Evolutionary conservation across 2,113 vertebrate species (phyloP).

Genomic region (Tursiops truncatus): DNA sequence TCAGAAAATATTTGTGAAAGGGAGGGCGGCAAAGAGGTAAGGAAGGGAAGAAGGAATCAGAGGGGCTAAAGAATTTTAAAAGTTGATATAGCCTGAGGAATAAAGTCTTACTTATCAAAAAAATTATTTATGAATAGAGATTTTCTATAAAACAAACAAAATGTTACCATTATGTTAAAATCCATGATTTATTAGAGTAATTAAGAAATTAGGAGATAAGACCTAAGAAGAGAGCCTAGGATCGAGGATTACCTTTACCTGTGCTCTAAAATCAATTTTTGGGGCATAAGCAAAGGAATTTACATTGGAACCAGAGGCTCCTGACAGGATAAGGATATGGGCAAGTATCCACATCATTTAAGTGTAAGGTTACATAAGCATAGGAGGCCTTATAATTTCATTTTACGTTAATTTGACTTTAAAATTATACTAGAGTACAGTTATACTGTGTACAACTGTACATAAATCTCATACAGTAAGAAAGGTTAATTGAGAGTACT

Average conservation of each 20-base stretch:
- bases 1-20: not conserved
- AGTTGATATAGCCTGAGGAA: not conserved
- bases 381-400: not conserved
- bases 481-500: not conserved
- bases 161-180: constrained; percentile 6
- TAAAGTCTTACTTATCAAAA: not conserved
- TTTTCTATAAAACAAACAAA: not conserved
- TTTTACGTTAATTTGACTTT: constrained; percentile 18
- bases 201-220: not conserved
- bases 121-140: not conserved
- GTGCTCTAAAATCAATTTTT: not conserved
- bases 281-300: not conserved
- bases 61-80: not conserved
- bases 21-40: not conserved
- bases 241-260: not conserved
- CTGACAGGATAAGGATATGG: not conserved
- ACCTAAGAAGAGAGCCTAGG: not conserved
- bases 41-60: not conserved
- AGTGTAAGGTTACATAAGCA: not conserved
- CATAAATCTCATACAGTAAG: not conserved
- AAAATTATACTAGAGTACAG: not conserved
- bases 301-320: not conserved
- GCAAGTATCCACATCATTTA: not conserved
- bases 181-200: not conserved
- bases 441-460: not conserved